Conservation (phyloP, 2,888 invertebrate species). For the Polydesmus complanatus region DNA sequence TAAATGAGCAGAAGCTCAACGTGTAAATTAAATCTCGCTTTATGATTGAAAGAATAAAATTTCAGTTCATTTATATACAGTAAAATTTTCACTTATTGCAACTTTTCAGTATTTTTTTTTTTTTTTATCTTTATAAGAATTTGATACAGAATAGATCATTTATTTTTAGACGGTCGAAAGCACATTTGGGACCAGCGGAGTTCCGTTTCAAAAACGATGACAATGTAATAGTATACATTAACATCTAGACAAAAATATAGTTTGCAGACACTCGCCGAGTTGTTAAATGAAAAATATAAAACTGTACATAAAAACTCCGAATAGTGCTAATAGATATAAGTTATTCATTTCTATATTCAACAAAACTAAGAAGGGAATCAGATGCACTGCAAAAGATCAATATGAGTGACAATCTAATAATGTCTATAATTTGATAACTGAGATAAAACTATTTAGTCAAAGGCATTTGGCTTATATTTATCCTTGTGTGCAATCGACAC, state of each 20-base stretch:
- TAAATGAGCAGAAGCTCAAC: conserved; percentile 30
- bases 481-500: background rate
- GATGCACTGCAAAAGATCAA: too few relatives aligned
- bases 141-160: conserved; percentile 8
- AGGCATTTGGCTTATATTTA: background rate
- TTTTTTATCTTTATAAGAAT: conserved; percentile 7
- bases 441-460: background rate
- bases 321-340: too few relatives aligned
- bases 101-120: background rate
- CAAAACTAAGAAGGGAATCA: too few relatives aligned
- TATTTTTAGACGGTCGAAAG: conserved; percentile 11
- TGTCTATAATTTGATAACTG: background rate
- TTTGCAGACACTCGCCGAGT: background rate
- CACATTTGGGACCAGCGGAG: conserved; percentile 5
- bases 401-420: too few relatives aligned
- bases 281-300: background rate
- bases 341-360: too few relatives aligned
- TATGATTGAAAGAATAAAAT: too few relatives aligned
- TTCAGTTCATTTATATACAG: too few relatives aligned
- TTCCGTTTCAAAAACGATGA: conserved; percentile 10
- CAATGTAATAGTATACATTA: conserved; percentile 3
- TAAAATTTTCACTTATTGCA: too few relatives aligned
- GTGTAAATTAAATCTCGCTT: background rate
- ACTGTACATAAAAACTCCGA: too few relatives aligned
- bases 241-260: conserved; percentile 13